Evolutionary conservation across 92 coral and sea anemone species (phyloP).

Genomic region (Epizoanthus illoricatus): DNA sequence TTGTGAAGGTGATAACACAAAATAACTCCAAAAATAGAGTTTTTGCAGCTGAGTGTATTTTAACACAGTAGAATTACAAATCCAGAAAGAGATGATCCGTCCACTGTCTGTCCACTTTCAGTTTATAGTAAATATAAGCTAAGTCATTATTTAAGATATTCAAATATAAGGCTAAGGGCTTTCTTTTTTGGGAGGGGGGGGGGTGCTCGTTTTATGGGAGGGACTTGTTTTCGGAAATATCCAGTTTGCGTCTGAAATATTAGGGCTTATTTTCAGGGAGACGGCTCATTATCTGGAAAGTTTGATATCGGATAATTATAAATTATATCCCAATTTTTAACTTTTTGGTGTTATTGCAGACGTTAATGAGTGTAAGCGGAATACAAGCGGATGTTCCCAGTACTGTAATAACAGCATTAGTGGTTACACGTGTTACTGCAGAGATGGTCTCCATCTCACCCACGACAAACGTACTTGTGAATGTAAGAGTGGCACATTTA

Average conservation of each 20-base stretch:
- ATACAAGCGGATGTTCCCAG: conserved; percentile 37
- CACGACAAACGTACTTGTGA: conserved; percentile 32
- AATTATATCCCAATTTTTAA: background rate
- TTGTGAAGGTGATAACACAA: background rate
- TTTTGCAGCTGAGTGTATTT: background rate
- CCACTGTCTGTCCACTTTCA: too few species aligned
- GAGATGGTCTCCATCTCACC: conserved; percentile 29
- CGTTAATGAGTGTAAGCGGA: conserved; percentile 35
- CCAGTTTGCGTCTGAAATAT: too few species aligned
- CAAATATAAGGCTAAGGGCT: too few species aligned
- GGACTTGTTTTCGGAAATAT: too few species aligned
- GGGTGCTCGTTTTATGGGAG: too few species aligned
- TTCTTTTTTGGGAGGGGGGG: too few species aligned
- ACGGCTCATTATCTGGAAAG: background rate
- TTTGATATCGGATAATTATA: background rate
- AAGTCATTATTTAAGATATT: too few species aligned
- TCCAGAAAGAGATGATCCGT: background rate
- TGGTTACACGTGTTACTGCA: conserved; percentile 22
- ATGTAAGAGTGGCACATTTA: conserved; percentile 10
- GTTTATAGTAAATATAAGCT: too few species aligned
- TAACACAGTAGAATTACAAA: background rate
- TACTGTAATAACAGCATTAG: conserved; percentile 38
- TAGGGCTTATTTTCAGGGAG: background rate
- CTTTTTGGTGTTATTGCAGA: conserved; percentile 10
- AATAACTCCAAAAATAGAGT: background rate